Evolutionary conservation across 2,888 invertebrate species (phyloP).

Genomic region (Eledone cirrhosa): DNA sequence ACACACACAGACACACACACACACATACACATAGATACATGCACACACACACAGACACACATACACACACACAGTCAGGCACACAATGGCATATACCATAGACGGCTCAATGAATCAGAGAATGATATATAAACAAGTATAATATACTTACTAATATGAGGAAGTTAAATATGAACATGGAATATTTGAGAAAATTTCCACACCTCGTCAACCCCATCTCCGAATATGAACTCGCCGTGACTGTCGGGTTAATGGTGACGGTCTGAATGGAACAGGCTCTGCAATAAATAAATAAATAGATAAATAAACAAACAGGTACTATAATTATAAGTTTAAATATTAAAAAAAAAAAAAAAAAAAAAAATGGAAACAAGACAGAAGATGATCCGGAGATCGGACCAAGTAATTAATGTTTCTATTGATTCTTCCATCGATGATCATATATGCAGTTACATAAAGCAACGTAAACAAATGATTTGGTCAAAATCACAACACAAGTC

Average conservation of each 20-base stretch:
- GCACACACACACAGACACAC: too few relatives aligned
- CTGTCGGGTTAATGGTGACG: not conserved
- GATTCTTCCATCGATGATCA: too few relatives aligned
- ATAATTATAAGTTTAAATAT: not conserved
- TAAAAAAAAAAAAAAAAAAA: not conserved
- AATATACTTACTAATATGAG: constrained; percentile 52
- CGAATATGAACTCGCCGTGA: constrained; percentile 32
- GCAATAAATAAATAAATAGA: not conserved
- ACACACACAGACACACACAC: too few relatives aligned
- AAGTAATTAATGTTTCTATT: too few relatives aligned
- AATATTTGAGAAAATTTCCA: constrained; percentile 57
- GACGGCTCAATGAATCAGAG: not conserved
- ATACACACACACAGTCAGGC: too few relatives aligned
- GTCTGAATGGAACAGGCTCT: not conserved
- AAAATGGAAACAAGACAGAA: not conserved
- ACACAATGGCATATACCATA: too few relatives aligned
- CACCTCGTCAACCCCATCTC: constrained; percentile 55
- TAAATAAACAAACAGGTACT: not conserved
- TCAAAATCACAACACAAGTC: too few relatives aligned
- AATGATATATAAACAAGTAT: not conserved
- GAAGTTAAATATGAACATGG: constrained; percentile 57
- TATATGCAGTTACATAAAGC: too few relatives aligned
- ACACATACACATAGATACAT: too few relatives aligned
- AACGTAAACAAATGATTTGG: too few relatives aligned
- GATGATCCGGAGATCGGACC: not conserved